Evolutionary conservation across 2,113 vertebrate genomes (phyloP).

Genomic region (Chloebia gouldiae): DNA sequence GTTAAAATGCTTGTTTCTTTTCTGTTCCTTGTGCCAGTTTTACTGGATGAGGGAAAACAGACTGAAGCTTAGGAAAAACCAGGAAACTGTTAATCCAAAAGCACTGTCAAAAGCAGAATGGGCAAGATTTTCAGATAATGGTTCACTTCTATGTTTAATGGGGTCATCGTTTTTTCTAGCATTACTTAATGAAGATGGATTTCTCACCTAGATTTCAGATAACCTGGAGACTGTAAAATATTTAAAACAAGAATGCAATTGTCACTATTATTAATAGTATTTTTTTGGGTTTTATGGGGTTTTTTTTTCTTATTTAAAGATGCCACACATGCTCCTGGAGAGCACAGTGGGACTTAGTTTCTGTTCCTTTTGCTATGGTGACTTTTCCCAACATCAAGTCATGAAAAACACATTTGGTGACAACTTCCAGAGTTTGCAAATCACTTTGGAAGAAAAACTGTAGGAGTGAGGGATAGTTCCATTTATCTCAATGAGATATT

Average conservation of each 20-base stretch:
- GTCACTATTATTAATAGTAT: background rate
- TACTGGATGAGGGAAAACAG: background rate
- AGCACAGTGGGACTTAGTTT: background rate
- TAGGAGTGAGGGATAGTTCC: background rate
- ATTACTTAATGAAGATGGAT: background rate
- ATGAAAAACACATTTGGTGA: background rate
- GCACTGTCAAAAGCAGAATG: background rate
- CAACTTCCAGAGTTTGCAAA: background rate
- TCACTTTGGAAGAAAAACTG: background rate
- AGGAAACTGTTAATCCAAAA: background rate
- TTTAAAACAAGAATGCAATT: background rate
- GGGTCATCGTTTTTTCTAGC: background rate
- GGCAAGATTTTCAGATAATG: background rate
- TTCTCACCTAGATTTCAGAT: background rate
- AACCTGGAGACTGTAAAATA: background rate
- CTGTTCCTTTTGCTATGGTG: background rate
- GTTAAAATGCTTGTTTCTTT: background rate
- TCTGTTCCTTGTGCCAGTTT: background rate
- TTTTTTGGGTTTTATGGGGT: background rate
- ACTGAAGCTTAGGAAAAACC: background rate
- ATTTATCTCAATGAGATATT: background rate
- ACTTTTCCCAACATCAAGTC: background rate
- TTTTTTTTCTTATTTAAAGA: background rate
- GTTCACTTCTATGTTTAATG: background rate
- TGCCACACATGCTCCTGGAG: background rate